phyloP scores from a whole-genome alignment of 2,888 invertebrate species.

The Diloba caeruleocephala region DNA sequence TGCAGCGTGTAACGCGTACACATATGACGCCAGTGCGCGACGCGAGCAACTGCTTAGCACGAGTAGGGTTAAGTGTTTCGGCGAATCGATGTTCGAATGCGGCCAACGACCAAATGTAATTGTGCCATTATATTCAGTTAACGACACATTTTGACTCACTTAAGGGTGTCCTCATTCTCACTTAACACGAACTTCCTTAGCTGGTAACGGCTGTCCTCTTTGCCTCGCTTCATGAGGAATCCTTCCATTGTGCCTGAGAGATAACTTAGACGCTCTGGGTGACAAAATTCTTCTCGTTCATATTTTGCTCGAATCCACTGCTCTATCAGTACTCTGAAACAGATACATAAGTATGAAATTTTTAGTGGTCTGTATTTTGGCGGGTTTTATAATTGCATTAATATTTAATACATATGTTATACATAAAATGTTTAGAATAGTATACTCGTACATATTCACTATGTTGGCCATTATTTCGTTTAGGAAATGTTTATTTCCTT shows the following conservation, averaged over 20 bases:
- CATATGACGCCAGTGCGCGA: conserved; percentile 31
- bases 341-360: not conserved
- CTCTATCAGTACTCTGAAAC: conserved; percentile 93
- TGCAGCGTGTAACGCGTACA: conserved; percentile 20
- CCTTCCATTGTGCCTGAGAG: conserved; percentile 95
- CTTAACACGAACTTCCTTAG: conserved; percentile 95
- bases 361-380: too few relatives aligned
- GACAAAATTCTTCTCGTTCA: conserved; percentile 95
- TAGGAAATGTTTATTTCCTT: too few relatives aligned
- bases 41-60: conserved; percentile 30
- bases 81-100: conserved; percentile 53
- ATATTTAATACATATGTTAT: too few relatives aligned
- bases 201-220: conserved; percentile 95
- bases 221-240: conserved; percentile 96
- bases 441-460: too few relatives aligned
- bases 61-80: conserved; percentile 50
- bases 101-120: conserved; percentile 55
- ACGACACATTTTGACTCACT: conserved; percentile 76
- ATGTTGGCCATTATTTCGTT: too few relatives aligned
- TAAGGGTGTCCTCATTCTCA: conserved; percentile 94
- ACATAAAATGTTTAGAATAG: too few relatives aligned
- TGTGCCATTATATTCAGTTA: conserved; percentile 50
- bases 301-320: conserved; percentile 98
- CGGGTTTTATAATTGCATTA: too few relatives aligned
- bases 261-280: conserved; percentile 94